These are phyloP conservation scores for Atethmia centrago DNA, from an alignment of 2,888 invertebrate genomes.

Conservation along the genomic window DNA sequence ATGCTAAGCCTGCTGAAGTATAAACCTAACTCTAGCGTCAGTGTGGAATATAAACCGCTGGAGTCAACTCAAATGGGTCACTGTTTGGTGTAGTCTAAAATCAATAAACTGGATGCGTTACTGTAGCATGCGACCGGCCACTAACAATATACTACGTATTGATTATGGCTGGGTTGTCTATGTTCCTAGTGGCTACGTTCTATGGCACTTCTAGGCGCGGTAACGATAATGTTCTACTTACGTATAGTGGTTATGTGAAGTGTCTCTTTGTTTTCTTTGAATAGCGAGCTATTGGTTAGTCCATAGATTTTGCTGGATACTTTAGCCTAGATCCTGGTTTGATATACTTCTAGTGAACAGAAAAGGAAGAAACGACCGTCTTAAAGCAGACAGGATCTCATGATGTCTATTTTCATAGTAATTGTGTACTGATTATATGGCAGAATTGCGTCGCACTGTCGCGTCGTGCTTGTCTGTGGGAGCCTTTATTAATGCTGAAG, in stretches of 20 bases:
- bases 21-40: conserved; percentile 24
- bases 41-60: conserved; percentile 13
- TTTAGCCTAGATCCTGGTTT: background rate
- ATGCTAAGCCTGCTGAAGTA: too few species aligned
- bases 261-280: conserved; percentile 4
- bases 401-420: too few species aligned
- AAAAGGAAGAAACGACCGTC: background rate
- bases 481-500: too few species aligned
- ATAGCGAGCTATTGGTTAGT: background rate
- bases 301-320: background rate
- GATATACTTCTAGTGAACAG: background rate
- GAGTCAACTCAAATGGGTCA: conserved; percentile 49
- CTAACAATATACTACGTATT: conserved; percentile 25
- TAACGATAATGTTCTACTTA: background rate
- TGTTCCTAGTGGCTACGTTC: background rate
- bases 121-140: conserved; percentile 38
- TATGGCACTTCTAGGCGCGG: conserved; percentile 29
- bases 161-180: conserved; percentile 2
- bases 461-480: too few species aligned
- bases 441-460: too few species aligned
- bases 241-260: background rate
- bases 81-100: conserved; percentile 36
- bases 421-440: too few species aligned
- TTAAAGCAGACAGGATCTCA: too few species aligned
- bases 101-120: conserved; percentile 59